phyloP scores from a whole-genome alignment of 2,888 invertebrate genomes.

The Palloptera scutellata region DNA sequence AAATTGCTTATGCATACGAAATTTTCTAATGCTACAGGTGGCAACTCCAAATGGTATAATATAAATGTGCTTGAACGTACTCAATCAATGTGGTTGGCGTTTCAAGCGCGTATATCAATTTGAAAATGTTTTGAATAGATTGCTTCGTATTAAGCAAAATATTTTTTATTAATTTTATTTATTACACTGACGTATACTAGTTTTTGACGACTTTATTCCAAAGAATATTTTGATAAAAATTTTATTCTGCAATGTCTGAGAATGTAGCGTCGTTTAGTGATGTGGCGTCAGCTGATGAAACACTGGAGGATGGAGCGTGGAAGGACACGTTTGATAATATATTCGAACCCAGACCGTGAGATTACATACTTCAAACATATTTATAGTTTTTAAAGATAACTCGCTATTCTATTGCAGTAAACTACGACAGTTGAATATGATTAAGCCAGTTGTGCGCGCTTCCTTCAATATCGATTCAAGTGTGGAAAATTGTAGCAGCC shows the following conservation, averaged over 20 bases:
- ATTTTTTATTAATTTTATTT: constrained; percentile 2
- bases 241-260: neutral
- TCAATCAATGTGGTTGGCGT: too few relatives aligned
- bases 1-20: too few relatives aligned
- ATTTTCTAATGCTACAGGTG: too few relatives aligned
- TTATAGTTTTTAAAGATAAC: neutral
- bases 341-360: constrained; percentile 52
- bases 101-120: too few relatives aligned
- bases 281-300: constrained; percentile 42
- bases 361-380: neutral
- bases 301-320: constrained; percentile 54
- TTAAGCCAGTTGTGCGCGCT: constrained; percentile 49
- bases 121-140: neutral
- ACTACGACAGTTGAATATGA: constrained; percentile 48
- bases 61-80: too few relatives aligned
- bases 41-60: too few relatives aligned
- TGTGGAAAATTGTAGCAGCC: constrained; percentile 48
- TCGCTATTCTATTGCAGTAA: constrained; percentile 39
- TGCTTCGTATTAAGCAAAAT: neutral
- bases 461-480: constrained; percentile 59
- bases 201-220: neutral
- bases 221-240: constrained; percentile 16
- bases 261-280: constrained; percentile 6
- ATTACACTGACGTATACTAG: neutral
- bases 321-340: constrained; percentile 59